Percentiles rank a stretch among this genome's conserved stretches.
Conservation (phyloP, 2,113 vertebrate genomes). For the Lepisosteus osseus region DNA sequence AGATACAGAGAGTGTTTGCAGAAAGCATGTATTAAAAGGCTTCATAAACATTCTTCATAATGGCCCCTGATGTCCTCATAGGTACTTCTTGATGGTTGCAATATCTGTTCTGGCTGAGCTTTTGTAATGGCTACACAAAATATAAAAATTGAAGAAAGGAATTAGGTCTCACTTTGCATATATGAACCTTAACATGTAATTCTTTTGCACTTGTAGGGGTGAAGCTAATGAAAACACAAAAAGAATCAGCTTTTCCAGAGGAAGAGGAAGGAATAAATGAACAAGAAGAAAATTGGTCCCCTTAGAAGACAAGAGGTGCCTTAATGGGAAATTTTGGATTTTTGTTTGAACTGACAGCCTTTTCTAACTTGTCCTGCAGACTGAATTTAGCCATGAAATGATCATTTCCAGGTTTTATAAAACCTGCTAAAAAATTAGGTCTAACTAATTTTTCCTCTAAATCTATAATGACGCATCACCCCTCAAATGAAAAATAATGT, state of each 20-base stretch:
- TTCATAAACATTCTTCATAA: no score
- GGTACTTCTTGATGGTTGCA: background rate
- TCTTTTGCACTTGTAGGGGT: slow-evolving; percentile 62
- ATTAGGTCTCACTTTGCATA: background rate
- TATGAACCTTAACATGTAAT: slow-evolving; percentile 28
- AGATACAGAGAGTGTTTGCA: background rate
- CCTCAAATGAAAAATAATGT: background rate
- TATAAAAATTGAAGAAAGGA: background rate
- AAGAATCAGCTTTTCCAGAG: slow-evolving; percentile 63
- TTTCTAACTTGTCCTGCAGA: background rate
- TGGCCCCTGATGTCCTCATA: background rate
- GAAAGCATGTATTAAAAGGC: no score
- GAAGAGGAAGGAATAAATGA: slow-evolving; percentile 61
- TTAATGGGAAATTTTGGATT: background rate
- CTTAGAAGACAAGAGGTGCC: slow-evolving; percentile 34
- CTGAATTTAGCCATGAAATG: background rate
- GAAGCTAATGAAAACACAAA: slow-evolving; percentile 73
- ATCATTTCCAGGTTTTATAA: background rate
- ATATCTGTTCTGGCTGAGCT: background rate
- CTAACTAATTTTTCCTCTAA: background rate
- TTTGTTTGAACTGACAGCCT: background rate
- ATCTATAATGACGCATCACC: background rate
- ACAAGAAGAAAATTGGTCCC: slow-evolving; percentile 62
- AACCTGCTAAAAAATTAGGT: background rate
- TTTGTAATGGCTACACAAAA: background rate